A percentile compares a stretch with the other conserved stretches of the same genome.
Conservation (phyloP, 2,888 invertebrate species). For the Pachydiplax longipennis region DNA sequence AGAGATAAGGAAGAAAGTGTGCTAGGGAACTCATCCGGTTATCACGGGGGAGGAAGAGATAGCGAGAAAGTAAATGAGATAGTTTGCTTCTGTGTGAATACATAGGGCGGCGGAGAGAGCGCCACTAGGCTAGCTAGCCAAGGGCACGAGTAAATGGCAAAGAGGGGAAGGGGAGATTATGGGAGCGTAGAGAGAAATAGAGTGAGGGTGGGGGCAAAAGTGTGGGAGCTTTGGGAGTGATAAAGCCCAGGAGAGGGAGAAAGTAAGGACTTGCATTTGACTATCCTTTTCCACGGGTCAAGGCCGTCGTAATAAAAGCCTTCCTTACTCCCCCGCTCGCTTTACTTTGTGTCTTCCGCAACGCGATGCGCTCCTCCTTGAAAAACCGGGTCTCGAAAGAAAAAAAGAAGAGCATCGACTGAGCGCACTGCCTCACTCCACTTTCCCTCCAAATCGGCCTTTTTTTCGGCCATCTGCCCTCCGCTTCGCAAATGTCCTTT, state of each 20-base stretch:
- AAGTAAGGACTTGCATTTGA: slow-evolving; percentile 39
- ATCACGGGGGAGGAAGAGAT: neutral
- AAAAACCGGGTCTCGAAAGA: neutral
- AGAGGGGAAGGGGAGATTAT: neutral
- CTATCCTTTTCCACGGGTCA: slow-evolving; percentile 39
- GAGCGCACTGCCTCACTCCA: neutral
- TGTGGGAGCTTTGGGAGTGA: neutral
- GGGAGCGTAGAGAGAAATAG: neutral
- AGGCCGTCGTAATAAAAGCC: slow-evolving; percentile 35
- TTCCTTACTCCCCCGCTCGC: neutral
- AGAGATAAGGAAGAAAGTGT: neutral
- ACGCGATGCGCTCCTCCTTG: neutral
- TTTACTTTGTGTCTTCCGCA: neutral
- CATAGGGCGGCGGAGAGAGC: neutral
- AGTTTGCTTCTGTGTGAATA: neutral
- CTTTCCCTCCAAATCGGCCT: neutral
- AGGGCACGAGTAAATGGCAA: neutral
- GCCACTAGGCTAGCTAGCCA: neutral
- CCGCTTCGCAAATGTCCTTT: neutral
- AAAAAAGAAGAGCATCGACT: neutral
- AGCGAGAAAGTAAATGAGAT: neutral
- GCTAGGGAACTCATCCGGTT: neutral
- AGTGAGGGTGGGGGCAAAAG: neutral
- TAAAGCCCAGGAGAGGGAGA: neutral
- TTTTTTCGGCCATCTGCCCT: neutral